These are phyloP conservation scores for Noctua janthina DNA, from an alignment of 2,888 invertebrate genomes.

Conservation along the genomic window DNA sequence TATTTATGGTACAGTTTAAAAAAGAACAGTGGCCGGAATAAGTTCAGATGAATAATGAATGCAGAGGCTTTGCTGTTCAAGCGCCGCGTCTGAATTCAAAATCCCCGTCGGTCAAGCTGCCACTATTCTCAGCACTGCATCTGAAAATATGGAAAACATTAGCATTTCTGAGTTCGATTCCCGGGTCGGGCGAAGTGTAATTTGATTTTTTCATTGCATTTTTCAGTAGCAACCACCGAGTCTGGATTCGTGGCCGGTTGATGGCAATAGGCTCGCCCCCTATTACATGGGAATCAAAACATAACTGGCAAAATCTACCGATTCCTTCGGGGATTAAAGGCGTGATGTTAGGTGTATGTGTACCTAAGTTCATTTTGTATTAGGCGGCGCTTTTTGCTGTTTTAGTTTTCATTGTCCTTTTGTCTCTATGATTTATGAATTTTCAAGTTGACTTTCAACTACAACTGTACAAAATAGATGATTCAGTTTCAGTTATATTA, in stretches of 20 bases:
- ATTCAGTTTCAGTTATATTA: background rate
- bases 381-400: no score
- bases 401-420: background rate
- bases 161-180: background rate
- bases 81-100: constrained; percentile 49
- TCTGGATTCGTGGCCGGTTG: background rate
- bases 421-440: background rate
- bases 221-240: background rate
- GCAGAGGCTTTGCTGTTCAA: background rate
- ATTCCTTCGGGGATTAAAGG: background rate
- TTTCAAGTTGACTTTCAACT: background rate
- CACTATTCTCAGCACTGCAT: constrained; percentile 16
- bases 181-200: background rate
- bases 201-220: background rate
- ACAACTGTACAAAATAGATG: background rate
- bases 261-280: background rate
- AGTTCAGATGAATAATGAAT: constrained; percentile 50
- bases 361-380: background rate
- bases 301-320: background rate
- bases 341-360: background rate
- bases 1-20: constrained; percentile 22
- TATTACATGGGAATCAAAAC: background rate
- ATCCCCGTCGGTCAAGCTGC: constrained; percentile 34
- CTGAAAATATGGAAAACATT: constrained; percentile 15
- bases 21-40: constrained; percentile 44